Percentiles rank a stretch among this genome's conserved stretches.
Conservation (phyloP, 2,797 vertebrate genomes). For the Decapterus maruadsi region DNA sequence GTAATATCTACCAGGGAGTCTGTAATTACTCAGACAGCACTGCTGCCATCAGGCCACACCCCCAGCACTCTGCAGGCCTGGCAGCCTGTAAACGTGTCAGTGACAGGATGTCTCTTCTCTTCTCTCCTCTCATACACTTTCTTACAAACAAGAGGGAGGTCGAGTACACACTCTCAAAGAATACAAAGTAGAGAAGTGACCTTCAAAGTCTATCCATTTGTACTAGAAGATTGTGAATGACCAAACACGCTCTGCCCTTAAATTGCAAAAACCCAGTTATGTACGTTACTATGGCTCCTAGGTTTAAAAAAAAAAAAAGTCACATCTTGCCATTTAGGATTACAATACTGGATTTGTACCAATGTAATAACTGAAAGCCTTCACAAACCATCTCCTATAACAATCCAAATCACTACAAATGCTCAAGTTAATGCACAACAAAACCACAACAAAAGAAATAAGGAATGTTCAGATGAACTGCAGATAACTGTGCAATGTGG, state of each 20-base stretch:
- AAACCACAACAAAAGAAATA: conserved; percentile 43
- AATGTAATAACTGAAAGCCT: background rate
- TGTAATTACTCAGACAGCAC: conserved; percentile 90
- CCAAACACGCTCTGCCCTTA: background rate
- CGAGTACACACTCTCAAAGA: conserved; percentile 28
- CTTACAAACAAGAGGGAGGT: conserved; percentile 34
- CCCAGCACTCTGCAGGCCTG: conserved; percentile 66
- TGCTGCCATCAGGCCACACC: conserved; percentile 84
- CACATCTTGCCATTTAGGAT: background rate
- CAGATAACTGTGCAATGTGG: conserved; percentile 53
- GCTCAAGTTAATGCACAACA: conserved; percentile 14
- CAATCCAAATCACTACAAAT: conserved; percentile 10
- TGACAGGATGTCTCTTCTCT: conserved; percentile 83
- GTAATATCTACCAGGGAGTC: conserved; percentile 87
- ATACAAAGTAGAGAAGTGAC: conserved; percentile 16
- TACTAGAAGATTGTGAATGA: conserved; percentile 9
- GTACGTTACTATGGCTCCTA: background rate
- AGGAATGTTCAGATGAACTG: conserved; percentile 65
- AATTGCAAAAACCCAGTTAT: conserved; percentile 13
- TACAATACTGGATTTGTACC: conserved; percentile 2
- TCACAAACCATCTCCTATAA: conserved; percentile 1
- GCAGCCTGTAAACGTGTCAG: conserved; percentile 78
- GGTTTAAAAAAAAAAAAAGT: background rate
- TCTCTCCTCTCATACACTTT: conserved; percentile 26
- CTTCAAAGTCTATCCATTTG: conserved; percentile 25